A percentile compares a stretch with the other conserved stretches of the same genome.
Conservation (phyloP, 2,113 vertebrate species). For the Aramus guarauna region DNA sequence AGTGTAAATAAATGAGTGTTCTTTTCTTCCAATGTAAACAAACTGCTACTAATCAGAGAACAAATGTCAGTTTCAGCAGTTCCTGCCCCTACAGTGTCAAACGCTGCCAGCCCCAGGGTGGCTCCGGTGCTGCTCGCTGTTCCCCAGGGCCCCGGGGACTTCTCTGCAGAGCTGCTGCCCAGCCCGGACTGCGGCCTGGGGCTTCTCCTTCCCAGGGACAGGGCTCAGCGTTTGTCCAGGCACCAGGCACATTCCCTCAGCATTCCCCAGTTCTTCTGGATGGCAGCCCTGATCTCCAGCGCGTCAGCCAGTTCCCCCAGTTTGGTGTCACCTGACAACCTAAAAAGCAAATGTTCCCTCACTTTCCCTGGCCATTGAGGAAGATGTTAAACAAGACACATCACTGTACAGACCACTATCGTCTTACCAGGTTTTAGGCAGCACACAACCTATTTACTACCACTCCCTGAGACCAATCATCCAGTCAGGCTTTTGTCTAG, state of each 20-base stretch:
- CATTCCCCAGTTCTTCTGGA: accelerated
- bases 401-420: accelerated
- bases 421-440: background rate
- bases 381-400: background rate
- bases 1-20: background rate
- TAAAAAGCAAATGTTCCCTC: background rate
- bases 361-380: accelerated
- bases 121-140: background rate
- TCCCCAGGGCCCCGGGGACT: too few species aligned
- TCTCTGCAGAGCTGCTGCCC: background rate
- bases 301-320: accelerated
- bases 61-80: background rate
- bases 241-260: background rate
- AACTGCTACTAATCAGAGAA: background rate
- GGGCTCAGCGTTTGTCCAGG: background rate
- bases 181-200: background rate
- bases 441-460: accelerated
- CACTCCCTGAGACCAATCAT: background rate
- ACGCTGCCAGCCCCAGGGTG: background rate
- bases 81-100: background rate
- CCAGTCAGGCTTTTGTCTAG: background rate
- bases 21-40: background rate
- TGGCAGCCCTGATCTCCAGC: background rate
- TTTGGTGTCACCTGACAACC: background rate
- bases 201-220: background rate